Evolutionary conservation across 1,140 invertebrate species (phyloP).

Genomic region (Brachionus plicatilis): DNA sequence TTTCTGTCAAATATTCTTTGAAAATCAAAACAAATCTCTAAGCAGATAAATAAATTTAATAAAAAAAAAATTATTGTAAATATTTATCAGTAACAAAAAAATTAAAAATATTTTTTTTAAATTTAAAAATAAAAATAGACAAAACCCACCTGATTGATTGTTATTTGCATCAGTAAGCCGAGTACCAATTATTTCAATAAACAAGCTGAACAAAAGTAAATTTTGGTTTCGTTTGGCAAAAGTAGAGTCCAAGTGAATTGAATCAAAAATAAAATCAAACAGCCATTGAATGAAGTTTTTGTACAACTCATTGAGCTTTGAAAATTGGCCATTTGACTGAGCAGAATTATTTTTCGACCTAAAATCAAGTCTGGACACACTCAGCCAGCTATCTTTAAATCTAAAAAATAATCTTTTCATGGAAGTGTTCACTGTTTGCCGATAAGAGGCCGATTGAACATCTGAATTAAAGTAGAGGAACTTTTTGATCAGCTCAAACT

Average conservation of each 20-base stretch:
- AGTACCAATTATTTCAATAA: neutral
- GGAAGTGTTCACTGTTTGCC: slow-evolving; percentile 49
- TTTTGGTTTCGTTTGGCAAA: slow-evolving; percentile 34
- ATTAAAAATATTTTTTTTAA: too few relatives aligned
- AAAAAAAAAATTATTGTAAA: too few relatives aligned
- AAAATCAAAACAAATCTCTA: slow-evolving; percentile 35
- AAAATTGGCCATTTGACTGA: neutral
- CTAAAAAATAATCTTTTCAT: slow-evolving; percentile 52
- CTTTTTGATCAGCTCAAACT: slow-evolving; percentile 63
- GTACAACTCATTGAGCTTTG: neutral
- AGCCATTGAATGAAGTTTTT: neutral
- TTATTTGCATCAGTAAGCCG: slow-evolving; percentile 21
- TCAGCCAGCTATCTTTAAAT: slow-evolving; percentile 45
- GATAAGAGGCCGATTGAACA: slow-evolving; percentile 60
- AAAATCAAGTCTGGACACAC: slow-evolving; percentile 32
- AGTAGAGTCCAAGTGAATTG: slow-evolving; percentile 15
- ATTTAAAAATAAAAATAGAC: neutral
- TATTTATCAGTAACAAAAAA: too few relatives aligned
- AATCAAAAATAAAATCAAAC: neutral
- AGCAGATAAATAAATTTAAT: slow-evolving; percentile 15
- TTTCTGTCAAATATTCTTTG: slow-evolving; percentile 44
- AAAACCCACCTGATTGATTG: slow-evolving; percentile 37
- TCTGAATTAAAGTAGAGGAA: slow-evolving; percentile 66
- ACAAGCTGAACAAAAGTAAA: neutral
- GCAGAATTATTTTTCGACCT: neutral